phyloP scores from a whole-genome alignment of 2,888 invertebrate genomes.

The Icerya purchasi region DNA sequence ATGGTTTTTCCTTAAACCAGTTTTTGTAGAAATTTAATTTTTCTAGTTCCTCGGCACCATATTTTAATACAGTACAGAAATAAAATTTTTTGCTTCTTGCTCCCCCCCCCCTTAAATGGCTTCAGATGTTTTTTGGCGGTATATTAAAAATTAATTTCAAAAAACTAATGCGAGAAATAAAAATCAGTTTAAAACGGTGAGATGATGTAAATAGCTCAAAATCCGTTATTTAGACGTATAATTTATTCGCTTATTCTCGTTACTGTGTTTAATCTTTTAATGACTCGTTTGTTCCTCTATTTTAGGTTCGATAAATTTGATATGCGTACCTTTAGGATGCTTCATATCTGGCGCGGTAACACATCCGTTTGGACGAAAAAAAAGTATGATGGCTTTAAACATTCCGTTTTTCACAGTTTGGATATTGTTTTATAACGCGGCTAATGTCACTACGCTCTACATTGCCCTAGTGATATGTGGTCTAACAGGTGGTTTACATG shows the following conservation, averaged over 20 bases:
- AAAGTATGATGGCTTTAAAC: conserved; percentile 54
- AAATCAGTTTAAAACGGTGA: too few relatives aligned
- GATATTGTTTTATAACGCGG: conserved; percentile 47
- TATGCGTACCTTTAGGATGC: conserved; percentile 59
- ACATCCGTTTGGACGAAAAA: conserved; percentile 44
- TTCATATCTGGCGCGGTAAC: conserved; percentile 49
- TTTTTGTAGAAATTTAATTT: too few relatives aligned
- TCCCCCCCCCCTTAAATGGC: too few relatives aligned
- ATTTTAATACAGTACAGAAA: too few relatives aligned
- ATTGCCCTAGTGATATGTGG: conserved; percentile 48
- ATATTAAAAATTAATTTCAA: too few relatives aligned
- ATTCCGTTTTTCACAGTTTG: conserved; percentile 52
- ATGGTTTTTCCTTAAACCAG: too few relatives aligned
- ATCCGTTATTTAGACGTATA: neutral
- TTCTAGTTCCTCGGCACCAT: too few relatives aligned
- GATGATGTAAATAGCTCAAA: too few relatives aligned
- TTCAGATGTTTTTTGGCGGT: too few relatives aligned
- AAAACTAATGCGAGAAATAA: too few relatives aligned
- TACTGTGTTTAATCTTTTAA: neutral
- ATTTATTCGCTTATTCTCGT: neutral
- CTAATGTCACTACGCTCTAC: conserved; percentile 39
- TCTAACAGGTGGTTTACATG: conserved; percentile 51
- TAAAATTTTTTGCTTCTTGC: too few relatives aligned
- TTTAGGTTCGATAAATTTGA: conserved; percentile 55
- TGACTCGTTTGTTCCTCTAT: conserved; percentile 9